Evolutionary conservation across 2,113 vertebrate genomes (phyloP).

Genomic region (Trochalopteron elliotii): DNA sequence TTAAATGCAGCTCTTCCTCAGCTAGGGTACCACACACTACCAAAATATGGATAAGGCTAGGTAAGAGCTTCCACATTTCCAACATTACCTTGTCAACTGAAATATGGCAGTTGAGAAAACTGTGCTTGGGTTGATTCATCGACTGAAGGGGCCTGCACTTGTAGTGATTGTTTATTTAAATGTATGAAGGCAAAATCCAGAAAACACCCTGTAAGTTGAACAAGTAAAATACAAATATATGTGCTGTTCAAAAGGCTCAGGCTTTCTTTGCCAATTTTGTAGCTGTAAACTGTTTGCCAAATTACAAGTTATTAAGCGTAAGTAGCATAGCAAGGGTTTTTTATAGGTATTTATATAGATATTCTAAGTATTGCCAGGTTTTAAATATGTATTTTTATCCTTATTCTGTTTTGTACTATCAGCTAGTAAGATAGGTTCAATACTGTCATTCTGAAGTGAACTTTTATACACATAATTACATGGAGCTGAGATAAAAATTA

Average conservation of each 20-base stretch:
- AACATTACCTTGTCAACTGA: not conserved
- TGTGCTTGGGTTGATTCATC: not conserved
- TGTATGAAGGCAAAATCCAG: not conserved
- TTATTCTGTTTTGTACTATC: not conserved
- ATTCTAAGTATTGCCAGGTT: not conserved
- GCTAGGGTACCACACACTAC: not conserved
- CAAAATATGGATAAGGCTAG: not conserved
- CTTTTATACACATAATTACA: constrained; percentile 11
- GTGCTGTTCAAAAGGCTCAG: not conserved
- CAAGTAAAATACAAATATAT: not conserved
- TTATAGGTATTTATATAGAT: not conserved
- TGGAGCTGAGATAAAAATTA: constrained; percentile 21
- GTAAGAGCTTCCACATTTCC: not conserved
- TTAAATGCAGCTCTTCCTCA: not conserved
- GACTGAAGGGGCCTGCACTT: not conserved
- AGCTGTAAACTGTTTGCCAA: not conserved
- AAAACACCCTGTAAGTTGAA: not conserved
- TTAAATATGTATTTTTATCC: not conserved
- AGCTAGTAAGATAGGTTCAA: not conserved
- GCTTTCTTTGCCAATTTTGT: not conserved
- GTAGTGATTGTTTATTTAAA: not conserved
- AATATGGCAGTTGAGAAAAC: not conserved
- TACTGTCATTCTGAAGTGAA: constrained; percentile 6
- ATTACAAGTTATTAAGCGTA: not conserved
- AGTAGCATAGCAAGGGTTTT: not conserved